Percentiles rank a stretch among this genome's conserved stretches.
These are phyloP conservation scores for Craniophora ligustri DNA, from an alignment of 2,888 invertebrate species.

Conservation along the genomic window DNA sequence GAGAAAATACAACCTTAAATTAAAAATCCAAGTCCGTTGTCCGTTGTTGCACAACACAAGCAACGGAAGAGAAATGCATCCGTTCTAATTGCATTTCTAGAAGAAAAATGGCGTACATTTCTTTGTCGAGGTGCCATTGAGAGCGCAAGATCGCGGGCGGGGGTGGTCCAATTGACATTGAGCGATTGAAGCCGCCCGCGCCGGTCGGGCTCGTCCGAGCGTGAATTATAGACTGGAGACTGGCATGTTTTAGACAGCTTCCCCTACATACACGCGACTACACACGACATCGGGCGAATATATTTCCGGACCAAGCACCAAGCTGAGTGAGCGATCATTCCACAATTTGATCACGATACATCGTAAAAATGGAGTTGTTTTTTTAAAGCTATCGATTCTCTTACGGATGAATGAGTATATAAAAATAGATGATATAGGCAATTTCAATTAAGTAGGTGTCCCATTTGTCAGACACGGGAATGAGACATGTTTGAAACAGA, in stretches of 20 bases:
- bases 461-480: slow-evolving; percentile 68
- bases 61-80: slow-evolving; percentile 73
- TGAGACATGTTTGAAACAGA: slow-evolving; percentile 77
- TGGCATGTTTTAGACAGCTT: slow-evolving; percentile 69
- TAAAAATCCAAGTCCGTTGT: slow-evolving; percentile 66
- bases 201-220: slow-evolving; percentile 65
- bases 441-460: slow-evolving; percentile 73
- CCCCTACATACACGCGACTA: slow-evolving; percentile 58
- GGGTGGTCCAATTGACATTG: slow-evolving; percentile 75
- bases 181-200: slow-evolving; percentile 72
- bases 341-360: slow-evolving; percentile 14
- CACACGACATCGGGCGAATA: slow-evolving; percentile 51
- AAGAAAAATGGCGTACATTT: slow-evolving; percentile 82
- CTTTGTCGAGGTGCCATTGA: slow-evolving; percentile 74
- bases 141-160: slow-evolving; percentile 69
- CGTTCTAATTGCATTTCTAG: slow-evolving; percentile 80
- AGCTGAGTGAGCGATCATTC: slow-evolving; percentile 24
- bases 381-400: slow-evolving; percentile 23
- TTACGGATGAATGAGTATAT: slow-evolving; percentile 22
- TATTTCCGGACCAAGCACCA: slow-evolving; percentile 45
- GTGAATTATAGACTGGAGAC: slow-evolving; percentile 72
- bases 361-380: slow-evolving; percentile 19
- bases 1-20: slow-evolving; percentile 58
- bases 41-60: slow-evolving; percentile 70
- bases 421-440: slow-evolving; percentile 52